Percentiles rank a stretch among this genome's conserved stretches.
Evolutionary conservation across 2,113 vertebrate genomes (phyloP).

Genomic region (Clarias magur): DNA sequence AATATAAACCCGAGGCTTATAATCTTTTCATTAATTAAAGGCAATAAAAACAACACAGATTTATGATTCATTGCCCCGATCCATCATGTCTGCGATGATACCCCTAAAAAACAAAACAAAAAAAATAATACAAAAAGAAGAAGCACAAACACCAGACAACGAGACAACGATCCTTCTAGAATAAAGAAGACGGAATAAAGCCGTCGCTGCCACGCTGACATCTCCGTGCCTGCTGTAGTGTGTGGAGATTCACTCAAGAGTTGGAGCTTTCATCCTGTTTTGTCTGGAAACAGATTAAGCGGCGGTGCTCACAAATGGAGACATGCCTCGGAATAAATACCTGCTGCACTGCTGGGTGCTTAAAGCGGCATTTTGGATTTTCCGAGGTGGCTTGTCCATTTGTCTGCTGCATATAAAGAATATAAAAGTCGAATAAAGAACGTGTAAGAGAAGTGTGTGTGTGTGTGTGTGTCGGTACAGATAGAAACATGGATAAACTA

Average conservation of each 20-base stretch:
- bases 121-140: constrained; percentile 48
- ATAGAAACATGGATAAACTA: not conserved
- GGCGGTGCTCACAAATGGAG: not conserved
- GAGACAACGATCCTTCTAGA: not conserved
- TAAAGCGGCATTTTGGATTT: not conserved
- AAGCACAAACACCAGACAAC: not conserved
- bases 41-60: constrained; percentile 41
- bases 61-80: constrained; percentile 64
- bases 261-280: not conserved
- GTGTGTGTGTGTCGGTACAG: not conserved
- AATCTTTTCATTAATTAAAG: constrained; percentile 63
- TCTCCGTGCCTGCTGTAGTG: not conserved
- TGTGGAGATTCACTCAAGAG: not conserved
- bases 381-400: not conserved
- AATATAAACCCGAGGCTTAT: constrained; percentile 38
- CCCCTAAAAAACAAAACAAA: not conserved
- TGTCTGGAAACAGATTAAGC: constrained; percentile 8
- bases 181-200: constrained; percentile 13
- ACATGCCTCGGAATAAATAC: constrained; percentile 13
- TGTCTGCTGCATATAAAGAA: not conserved
- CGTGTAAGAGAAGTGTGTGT: not conserved
- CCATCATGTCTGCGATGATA: constrained; percentile 55
- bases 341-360: not conserved
- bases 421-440: not conserved
- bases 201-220: not conserved